A percentile compares a stretch with the other conserved stretches of the same genome.
phyloP scores from a whole-genome alignment of 1,140 invertebrate species.

The Drosophila orosa region DNA sequence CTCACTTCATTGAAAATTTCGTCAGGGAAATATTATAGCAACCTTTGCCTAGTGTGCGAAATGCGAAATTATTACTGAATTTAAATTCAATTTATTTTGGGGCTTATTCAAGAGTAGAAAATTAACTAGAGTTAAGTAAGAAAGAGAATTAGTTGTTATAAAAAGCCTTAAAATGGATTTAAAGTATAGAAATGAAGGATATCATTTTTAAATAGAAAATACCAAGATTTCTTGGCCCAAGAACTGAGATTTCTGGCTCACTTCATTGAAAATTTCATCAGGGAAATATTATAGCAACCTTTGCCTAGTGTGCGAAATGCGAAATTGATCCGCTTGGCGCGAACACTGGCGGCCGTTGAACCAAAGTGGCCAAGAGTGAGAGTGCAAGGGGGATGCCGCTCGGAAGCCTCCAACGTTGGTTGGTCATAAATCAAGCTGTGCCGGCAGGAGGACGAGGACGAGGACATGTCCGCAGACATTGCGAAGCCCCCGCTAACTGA shows the following conservation, averaged over 20 bases:
- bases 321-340: conserved; percentile 25
- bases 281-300: conserved; percentile 1
- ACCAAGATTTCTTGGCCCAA: not conserved
- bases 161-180: too few relatives aligned
- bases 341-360: conserved; percentile 6
- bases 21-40: not conserved
- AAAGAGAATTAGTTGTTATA: not conserved
- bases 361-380: conserved; percentile 5
- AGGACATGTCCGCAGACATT: conserved; percentile 18
- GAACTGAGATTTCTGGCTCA: conserved; percentile 5
- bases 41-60: not conserved
- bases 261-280: not conserved
- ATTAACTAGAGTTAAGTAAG: not conserved
- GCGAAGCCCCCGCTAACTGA: conserved; percentile 6
- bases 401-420: conserved; percentile 9
- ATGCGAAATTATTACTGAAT: conserved; percentile 36
- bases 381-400: not conserved
- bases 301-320: conserved; percentile 5
- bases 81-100: not conserved
- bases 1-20: not conserved
- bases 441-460: conserved; percentile 24
- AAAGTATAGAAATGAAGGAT: too few relatives aligned
- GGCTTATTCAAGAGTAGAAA: not conserved
- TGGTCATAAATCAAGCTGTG: conserved; percentile 64
- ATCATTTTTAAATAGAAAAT: too few relatives aligned